Evolutionary conservation across 35 echinoderm and acorn worm species (phyloP).

Genomic region (Patiria miniata): DNA sequence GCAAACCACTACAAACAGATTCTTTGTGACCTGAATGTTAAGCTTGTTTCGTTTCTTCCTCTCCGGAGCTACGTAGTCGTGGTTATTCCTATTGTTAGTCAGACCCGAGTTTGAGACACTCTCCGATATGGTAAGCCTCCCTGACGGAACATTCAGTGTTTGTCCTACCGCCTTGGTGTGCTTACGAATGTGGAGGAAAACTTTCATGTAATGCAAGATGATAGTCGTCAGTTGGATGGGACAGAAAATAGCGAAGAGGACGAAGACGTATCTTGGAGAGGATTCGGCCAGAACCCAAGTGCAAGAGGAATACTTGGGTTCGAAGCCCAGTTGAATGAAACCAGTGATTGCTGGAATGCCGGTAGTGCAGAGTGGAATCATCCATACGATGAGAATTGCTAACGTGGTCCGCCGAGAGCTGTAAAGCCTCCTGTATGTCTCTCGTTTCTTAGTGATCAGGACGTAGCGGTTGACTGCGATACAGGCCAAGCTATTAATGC

Average conservation of each 20-base stretch:
- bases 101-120: background rate
- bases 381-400: constrained; percentile 26
- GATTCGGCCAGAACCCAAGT: constrained; percentile 20
- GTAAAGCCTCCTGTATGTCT: constrained; percentile 37
- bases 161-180: background rate
- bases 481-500: constrained; percentile 52
- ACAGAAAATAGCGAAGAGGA: background rate
- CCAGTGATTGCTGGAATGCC: constrained; percentile 23
- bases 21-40: constrained; percentile 24
- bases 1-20: constrained; percentile 44
- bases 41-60: background rate
- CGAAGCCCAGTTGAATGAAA: constrained; percentile 38
- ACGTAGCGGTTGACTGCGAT: constrained; percentile 61
- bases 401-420: constrained; percentile 1
- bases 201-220: background rate
- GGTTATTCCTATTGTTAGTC: background rate
- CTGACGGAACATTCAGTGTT: background rate
- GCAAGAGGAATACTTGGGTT: constrained; percentile 46
- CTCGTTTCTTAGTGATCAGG: constrained; percentile 37
- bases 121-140: background rate
- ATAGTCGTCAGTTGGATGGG: constrained; percentile 9
- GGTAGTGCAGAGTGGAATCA: constrained; percentile 28
- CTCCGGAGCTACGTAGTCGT: background rate
- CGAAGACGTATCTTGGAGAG: background rate
- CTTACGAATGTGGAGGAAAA: background rate